Evolutionary conservation across 1,140 invertebrate species (phyloP).

Genomic region (Zaprionus vittiger): DNA sequence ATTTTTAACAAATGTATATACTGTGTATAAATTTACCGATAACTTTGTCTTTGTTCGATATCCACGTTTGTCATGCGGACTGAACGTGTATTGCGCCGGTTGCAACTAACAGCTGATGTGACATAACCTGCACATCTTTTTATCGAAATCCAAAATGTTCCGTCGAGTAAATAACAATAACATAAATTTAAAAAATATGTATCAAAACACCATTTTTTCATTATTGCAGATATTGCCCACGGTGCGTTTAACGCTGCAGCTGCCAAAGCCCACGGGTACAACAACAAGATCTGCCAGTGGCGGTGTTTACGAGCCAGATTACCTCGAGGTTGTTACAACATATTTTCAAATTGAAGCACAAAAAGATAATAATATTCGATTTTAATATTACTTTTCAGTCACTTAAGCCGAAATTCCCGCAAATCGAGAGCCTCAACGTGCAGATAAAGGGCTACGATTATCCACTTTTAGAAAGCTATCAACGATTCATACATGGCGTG

Average conservation of each 20-base stretch:
- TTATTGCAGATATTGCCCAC: conserved; percentile 50
- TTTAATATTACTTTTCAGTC: conserved; percentile 84
- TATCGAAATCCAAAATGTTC: conserved; percentile 49
- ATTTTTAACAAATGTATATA: not conserved
- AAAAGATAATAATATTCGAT: not conserved
- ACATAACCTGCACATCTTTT: conserved; percentile 58
- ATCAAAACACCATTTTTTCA: conserved; percentile 10
- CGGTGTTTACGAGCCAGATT: conserved; percentile 86
- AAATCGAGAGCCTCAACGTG: conserved; percentile 91
- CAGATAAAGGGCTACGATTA: conserved; percentile 93
- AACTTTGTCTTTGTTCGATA: not conserved
- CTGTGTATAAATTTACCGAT: not conserved
- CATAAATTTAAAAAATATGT: not conserved
- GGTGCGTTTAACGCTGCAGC: conserved; percentile 34
- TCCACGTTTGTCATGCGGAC: conserved; percentile 1
- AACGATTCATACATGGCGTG: conserved; percentile 90
- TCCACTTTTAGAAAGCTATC: conserved; percentile 91
- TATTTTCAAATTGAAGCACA: not conserved
- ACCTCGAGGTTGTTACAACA: conserved; percentile 85
- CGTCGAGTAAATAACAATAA: conserved; percentile 62
- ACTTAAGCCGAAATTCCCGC: conserved; percentile 88
- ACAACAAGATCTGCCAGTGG: conserved; percentile 48
- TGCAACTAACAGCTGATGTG: conserved; percentile 56
- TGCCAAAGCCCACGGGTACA: conserved; percentile 22
- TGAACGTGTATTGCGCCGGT: conserved; percentile 11